Evolutionary conservation across 1,140 invertebrate genomes (phyloP), one percentile per base, ranked within the genome.

Genomic region (Drosophila leontia): DNA sequence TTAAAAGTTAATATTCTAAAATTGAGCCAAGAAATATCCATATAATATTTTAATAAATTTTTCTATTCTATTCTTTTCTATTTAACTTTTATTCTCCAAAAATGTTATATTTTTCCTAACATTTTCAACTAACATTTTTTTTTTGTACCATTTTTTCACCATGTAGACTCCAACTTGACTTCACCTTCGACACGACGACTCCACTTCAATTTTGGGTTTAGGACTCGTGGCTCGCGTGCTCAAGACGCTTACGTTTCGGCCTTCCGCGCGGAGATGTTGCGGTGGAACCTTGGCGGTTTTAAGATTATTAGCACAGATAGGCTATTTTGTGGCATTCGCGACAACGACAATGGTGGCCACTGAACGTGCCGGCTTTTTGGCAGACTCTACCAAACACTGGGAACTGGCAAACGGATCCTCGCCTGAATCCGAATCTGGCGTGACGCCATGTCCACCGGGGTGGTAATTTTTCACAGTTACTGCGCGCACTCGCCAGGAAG

Each of bases 281-380:
- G 61, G 78, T 63, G 71, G 65, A 76, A 72, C 74, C 80, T 84
- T 82, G 79, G 85, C 83, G 85, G 85, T 85, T 90, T 85, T 79
- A 79, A 90, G 85, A 90, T 90, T 90, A 90, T 90, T 90, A 90
- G 85, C 82, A 71, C 41, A 85, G 85, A 90, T 90, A 90, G 86
- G 77, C 76, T 84, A 87, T 87, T 87, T 87, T 83, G 83, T 78
- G 75, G 75, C 76, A 78, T 59, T 72, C 70, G 68, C 75, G 75
- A 79, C 77, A 78, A 79, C 75, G 53, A 58, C 57, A 59, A 63
- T 65, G 78, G 77, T 75, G 74, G 78, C 65, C 64, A 45, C 58
- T 57, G 63, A 69, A 76, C 67, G 72, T 83, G 79, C 63, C 23
- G 23, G 70, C 41, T 70, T 47, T 55, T 39, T 51, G 67, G 62